Percentiles rank a stretch among this genome's conserved stretches.
These are phyloP conservation scores for Pseudomyrmex concolor DNA, from an alignment of 1,140 invertebrate genomes.

Conservation along the genomic window DNA sequence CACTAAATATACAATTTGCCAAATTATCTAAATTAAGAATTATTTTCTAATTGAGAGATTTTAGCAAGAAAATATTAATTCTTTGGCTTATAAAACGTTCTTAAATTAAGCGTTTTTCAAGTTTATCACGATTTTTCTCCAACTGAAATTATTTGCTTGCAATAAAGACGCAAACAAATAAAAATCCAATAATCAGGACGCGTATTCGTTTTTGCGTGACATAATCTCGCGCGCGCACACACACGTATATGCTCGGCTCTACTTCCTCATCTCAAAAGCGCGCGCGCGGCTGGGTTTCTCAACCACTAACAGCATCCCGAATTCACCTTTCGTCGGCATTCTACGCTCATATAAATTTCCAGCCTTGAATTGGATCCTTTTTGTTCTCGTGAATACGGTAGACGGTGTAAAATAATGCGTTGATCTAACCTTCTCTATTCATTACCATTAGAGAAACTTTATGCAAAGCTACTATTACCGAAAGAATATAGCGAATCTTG, in stretches of 20 bases:
- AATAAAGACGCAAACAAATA: slow-evolving; percentile 10
- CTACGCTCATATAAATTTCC: slow-evolving; percentile 65
- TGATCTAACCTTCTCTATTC: slow-evolving; percentile 47
- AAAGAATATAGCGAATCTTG: slow-evolving; percentile 1
- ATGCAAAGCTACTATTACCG: background rate
- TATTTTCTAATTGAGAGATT: no score
- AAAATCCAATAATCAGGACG: background rate
- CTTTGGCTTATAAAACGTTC: background rate
- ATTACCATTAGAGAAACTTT: background rate
- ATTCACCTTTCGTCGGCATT: slow-evolving; percentile 42
- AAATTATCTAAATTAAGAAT: no score
- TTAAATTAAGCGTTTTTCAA: background rate
- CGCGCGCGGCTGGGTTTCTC: background rate
- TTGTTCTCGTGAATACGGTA: slow-evolving; percentile 40
- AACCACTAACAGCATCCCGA: background rate
- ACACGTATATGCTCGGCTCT: background rate
- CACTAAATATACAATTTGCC: background rate
- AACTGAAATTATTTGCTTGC: slow-evolving; percentile 26
- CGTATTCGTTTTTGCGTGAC: background rate
- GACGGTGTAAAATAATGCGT: slow-evolving; percentile 47
- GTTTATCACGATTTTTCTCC: background rate
- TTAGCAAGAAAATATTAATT: background rate
- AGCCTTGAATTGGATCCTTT: slow-evolving; percentile 51
- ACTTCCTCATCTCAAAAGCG: slow-evolving; percentile 16
- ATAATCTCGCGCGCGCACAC: slow-evolving; percentile 26